Evolutionary conservation across 2,797 vertebrate species (phyloP).

Genomic region (Acridotheres tristis): DNA sequence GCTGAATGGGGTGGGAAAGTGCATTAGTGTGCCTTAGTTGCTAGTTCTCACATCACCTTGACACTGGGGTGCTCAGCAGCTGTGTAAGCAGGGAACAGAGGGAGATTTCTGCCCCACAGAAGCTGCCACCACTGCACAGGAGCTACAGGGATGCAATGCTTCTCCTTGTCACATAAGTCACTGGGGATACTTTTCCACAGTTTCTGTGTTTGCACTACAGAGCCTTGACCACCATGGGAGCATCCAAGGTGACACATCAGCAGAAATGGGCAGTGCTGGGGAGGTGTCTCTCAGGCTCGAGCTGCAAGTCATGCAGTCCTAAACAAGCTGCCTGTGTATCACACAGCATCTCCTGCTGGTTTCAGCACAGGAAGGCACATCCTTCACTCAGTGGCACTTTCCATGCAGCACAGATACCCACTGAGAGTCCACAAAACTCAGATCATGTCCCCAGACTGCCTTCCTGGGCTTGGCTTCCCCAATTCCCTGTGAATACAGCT

Average conservation of each 20-base stretch:
- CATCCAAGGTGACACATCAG: background rate
- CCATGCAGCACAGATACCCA: background rate
- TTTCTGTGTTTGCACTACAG: background rate
- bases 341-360: background rate
- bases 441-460: background rate
- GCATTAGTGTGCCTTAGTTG: background rate
- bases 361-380: background rate
- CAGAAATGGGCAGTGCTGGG: background rate
- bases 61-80: background rate
- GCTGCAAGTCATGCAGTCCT: background rate
- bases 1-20: background rate
- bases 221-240: background rate
- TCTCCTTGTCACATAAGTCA: rapidly evolving
- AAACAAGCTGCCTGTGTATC: background rate
- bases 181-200: background rate
- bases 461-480: background rate
- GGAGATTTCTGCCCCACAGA: background rate
- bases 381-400: background rate
- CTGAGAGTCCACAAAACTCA: background rate
- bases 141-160: background rate
- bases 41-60: background rate
- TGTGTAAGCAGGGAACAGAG: background rate
- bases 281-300: background rate
- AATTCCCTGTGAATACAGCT: background rate
- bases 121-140: background rate